Evolutionary conservation across 2,888 invertebrate species (phyloP).

Genomic region (Leptura quadrifasciata): DNA sequence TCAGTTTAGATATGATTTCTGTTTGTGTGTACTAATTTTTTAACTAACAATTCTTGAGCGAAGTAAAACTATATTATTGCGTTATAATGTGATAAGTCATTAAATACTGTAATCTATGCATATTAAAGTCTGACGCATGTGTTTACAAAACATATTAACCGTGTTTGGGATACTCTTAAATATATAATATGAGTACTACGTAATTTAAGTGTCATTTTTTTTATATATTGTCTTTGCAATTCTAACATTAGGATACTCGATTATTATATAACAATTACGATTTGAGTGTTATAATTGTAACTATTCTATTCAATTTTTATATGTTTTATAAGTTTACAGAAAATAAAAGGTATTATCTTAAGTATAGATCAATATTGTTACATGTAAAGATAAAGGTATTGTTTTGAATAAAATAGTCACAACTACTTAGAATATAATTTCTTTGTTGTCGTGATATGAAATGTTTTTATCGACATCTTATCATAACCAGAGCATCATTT

Average conservation of each 20-base stretch:
- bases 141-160: no score
- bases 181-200: no score
- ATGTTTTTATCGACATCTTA: background rate
- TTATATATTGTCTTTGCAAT: no score
- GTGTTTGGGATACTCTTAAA: no score
- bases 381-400: background rate
- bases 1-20: background rate
- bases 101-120: no score
- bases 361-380: background rate
- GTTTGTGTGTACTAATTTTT: background rate
- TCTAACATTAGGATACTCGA: background rate
- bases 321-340: background rate
- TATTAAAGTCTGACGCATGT: no score
- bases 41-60: background rate
- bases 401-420: background rate
- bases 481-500: background rate
- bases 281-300: background rate
- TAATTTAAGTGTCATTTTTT: no score
- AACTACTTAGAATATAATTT: background rate
- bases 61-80: no score
- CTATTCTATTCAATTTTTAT: background rate
- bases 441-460: background rate
- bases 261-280: background rate
- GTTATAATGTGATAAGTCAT: no score
- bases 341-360: background rate